phyloP scores from a whole-genome alignment of 2,888 invertebrate species.

The Pollenia labialis region DNA sequence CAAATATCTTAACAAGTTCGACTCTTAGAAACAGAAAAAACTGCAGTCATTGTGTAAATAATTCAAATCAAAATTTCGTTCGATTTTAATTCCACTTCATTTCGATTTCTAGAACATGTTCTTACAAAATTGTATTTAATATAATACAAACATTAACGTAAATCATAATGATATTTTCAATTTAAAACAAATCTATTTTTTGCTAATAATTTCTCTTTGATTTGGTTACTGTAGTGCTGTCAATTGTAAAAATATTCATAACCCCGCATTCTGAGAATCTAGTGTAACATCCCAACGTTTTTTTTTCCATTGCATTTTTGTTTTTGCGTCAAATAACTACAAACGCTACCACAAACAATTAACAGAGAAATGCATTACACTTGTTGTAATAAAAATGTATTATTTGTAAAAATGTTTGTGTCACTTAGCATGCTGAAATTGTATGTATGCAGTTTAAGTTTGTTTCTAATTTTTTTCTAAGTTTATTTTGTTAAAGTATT shows the following conservation, averaged over 20 bases:
- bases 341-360: constrained; percentile 38
- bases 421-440: constrained; percentile 47
- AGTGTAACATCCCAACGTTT: background rate
- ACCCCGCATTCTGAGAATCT: background rate
- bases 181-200: too few species aligned
- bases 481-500: constrained; percentile 45
- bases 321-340: constrained; percentile 26
- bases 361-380: constrained; percentile 48
- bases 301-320: background rate
- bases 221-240: background rate
- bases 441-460: constrained; percentile 5
- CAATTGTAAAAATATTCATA: background rate
- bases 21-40: too few species aligned
- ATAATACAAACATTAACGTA: too few species aligned
- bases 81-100: too few species aligned
- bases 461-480: constrained; percentile 21
- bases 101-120: too few species aligned
- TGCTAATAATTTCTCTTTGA: background rate
- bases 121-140: too few species aligned
- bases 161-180: too few species aligned
- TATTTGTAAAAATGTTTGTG: constrained; percentile 56
- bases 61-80: too few species aligned
- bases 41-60: too few species aligned
- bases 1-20: too few species aligned
- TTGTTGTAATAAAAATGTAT: constrained; percentile 59